Conservation (phyloP, 2,888 invertebrate species). For the Tenthredo notha region DNA sequence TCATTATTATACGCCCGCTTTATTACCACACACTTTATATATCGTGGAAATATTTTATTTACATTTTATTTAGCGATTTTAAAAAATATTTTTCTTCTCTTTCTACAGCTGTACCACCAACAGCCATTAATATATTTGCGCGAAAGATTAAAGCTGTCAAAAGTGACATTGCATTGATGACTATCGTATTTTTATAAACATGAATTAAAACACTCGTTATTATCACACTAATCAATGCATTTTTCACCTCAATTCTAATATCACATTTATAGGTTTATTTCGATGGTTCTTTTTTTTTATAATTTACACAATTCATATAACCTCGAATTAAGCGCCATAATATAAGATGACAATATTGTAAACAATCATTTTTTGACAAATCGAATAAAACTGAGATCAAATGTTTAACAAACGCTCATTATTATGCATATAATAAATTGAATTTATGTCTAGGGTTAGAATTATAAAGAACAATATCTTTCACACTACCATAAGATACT, state of each 20-base stretch:
- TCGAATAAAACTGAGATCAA: background rate
- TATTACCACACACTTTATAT: background rate
- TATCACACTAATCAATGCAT: no score
- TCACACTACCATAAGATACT: background rate
- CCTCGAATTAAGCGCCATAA: slow-evolving; percentile 7
- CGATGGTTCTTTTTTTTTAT: background rate
- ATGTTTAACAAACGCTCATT: background rate
- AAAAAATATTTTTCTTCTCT: background rate
- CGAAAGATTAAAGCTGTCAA: slow-evolving; percentile 50
- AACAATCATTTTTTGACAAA: background rate
- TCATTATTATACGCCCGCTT: background rate
- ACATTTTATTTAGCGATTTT: background rate
- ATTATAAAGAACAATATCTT: background rate
- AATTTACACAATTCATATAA: background rate
- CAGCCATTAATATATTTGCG: slow-evolving; percentile 43
- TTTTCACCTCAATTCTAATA: background rate
- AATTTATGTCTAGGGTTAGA: background rate
- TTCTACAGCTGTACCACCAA: slow-evolving; percentile 13
- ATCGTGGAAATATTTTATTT: background rate
- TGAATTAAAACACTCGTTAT: background rate
- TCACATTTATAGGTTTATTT: no score
- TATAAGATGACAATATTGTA: background rate
- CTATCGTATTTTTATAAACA: background rate
- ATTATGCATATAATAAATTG: background rate
- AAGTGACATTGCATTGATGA: slow-evolving; percentile 19